Conservation (phyloP, 2,797 vertebrate species). For the Eremophila alpestris region DNA sequence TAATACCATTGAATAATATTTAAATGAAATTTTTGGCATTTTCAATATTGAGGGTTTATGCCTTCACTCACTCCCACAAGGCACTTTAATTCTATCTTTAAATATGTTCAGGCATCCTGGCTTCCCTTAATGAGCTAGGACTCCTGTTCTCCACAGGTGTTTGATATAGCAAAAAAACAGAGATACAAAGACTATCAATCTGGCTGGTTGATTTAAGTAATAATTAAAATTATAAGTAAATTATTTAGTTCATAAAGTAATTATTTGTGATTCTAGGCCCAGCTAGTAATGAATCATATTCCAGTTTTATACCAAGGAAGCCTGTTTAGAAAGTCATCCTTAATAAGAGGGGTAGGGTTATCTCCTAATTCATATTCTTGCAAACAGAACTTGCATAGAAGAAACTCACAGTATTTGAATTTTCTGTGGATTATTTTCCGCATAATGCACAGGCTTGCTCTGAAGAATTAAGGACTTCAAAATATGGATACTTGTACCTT, state of each 20-base stretch:
- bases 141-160: neutral
- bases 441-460: neutral
- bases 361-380: neutral
- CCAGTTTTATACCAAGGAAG: neutral
- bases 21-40: conserved; percentile 28
- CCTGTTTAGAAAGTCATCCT: neutral
- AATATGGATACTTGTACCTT: neutral
- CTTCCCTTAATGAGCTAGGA: conserved; percentile 40
- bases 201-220: conserved; percentile 22
- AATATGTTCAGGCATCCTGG: conserved; percentile 35
- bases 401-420: neutral
- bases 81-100: conserved; percentile 23
- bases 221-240: conserved; percentile 12
- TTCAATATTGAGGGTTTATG: conserved; percentile 17
- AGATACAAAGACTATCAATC: neutral
- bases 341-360: neutral
- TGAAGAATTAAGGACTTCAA: neutral
- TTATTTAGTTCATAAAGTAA: neutral
- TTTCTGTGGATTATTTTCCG: neutral
- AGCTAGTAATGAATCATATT: neutral
- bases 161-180: neutral
- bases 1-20: conserved; percentile 37
- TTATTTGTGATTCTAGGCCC: neutral
- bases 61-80: conserved; percentile 10
- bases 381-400: neutral